Percentiles rank a stretch among this genome's conserved stretches.
phyloP scores from a whole-genome alignment of 2,888 invertebrate genomes.

The Philereme vetulata region DNA sequence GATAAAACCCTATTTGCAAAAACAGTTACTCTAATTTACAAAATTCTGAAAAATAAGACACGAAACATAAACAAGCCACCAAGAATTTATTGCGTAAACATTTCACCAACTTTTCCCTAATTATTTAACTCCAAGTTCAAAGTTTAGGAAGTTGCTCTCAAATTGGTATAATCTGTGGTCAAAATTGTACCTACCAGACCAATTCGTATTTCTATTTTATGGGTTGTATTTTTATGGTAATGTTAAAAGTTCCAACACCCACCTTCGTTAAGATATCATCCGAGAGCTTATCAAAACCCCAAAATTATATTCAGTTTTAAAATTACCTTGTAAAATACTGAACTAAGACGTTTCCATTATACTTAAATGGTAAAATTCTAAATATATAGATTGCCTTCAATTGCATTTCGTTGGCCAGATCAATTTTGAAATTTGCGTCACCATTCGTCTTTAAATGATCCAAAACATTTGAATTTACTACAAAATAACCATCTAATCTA shows the following conservation, averaged over 20 bases:
- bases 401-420: no score
- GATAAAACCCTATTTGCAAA: neutral
- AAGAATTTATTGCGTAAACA: conserved; percentile 22
- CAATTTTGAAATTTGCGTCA: no score
- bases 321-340: neutral
- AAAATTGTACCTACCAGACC: conserved; percentile 8
- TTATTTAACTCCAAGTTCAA: conserved; percentile 29
- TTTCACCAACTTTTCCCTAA: conserved; percentile 24
- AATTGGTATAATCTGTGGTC: conserved; percentile 25
- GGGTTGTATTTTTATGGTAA: conserved; percentile 22
- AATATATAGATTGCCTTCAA: no score
- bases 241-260: neutral
- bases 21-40: neutral
- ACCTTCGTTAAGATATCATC: conserved; percentile 8
- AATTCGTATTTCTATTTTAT: neutral
- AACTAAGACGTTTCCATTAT: neutral
- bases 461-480: no score
- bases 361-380: no score
- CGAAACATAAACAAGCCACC: conserved; percentile 23
- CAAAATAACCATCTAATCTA: neutral
- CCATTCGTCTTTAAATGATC: no score
- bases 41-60: conserved; percentile 19
- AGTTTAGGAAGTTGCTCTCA: conserved; percentile 20
- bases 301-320: conserved; percentile 4
- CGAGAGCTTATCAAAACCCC: conserved; percentile 1